These are phyloP conservation scores for Drosophila pachea DNA, from an alignment of 1,140 invertebrate genomes.

Conservation along the genomic window DNA sequence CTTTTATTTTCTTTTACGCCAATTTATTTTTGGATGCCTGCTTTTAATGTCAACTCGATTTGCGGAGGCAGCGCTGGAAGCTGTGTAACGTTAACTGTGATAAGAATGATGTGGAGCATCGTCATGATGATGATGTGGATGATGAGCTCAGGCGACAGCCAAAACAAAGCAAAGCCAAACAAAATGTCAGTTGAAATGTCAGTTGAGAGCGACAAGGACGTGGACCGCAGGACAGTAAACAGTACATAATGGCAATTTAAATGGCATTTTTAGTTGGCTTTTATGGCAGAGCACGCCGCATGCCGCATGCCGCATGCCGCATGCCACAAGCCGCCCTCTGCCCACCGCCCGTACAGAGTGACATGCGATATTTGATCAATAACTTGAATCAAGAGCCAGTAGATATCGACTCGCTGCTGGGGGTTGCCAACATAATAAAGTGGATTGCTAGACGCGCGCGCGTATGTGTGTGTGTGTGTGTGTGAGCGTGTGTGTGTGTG, in stretches of 20 bases:
- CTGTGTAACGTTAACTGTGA: constrained; percentile 17
- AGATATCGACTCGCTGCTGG: constrained; percentile 8
- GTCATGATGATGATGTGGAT: constrained; percentile 12
- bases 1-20: constrained; percentile 65
- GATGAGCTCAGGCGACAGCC: constrained; percentile 10
- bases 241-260: constrained; percentile 72
- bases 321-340: too few relatives aligned
- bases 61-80: background rate
- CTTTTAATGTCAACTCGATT: constrained; percentile 47
- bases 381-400: constrained; percentile 36
- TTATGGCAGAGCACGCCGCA: constrained; percentile 43
- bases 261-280: constrained; percentile 73
- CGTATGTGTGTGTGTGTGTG: constrained; percentile 8
- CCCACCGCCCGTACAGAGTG: constrained; percentile 27
- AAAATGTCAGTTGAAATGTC: constrained; percentile 31
- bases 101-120: constrained; percentile 23
- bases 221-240: constrained; percentile 58
- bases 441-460: constrained; percentile 22
- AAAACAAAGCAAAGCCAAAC: constrained; percentile 24
- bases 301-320: background rate
- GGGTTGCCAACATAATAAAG: constrained; percentile 39
- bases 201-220: constrained; percentile 11
- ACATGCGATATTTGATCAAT: constrained; percentile 76
- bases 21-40: constrained; percentile 61
- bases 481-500: constrained; percentile 21